Evolutionary conservation across 2,888 invertebrate genomes (phyloP), one percentile per base, ranked within the genome.

Genomic region (Beris chalybata): DNA sequence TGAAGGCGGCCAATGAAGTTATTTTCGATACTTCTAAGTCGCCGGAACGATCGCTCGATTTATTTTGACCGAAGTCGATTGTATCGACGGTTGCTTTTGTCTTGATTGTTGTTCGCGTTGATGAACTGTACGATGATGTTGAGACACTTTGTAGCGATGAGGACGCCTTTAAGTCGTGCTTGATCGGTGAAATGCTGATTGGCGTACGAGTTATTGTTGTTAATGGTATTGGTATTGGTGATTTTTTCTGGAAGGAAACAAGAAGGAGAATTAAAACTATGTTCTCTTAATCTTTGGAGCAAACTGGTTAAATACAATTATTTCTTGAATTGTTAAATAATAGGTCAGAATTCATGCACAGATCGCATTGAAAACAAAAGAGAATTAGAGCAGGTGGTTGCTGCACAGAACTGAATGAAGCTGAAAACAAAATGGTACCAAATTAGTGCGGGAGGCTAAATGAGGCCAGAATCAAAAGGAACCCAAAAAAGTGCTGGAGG

Each of bases 21-120:
- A 80, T 55, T 32, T 78, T 77, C 22, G 75, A 74, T 12, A 77
- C 73, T 68, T 79, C 76, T 5, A 76, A 74, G 55, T 67, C 69
- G 6, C 69, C 67, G 44, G 65, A 65, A 22, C 50, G 55, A 55
- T 69, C 69, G 12, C 57, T 63, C 1, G 53, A 68, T 64, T 68
- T 73, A 47, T 73, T 75, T 3, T 73, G 70, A 30, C 76, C 76
- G 66, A 79, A 77, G 59, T 78, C 76, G 0, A 76, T 45, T 5
- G 67, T 64, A 12, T 69, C 69, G 11, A 45, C 22, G 9, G 61
- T 61, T 0, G 74, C 77, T 70, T 74, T 75, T 52, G 77, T 71
- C 38, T 50, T 61, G 15, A 52, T 38, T 43, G 56, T 56, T 12
- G 74, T 74, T 6, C 72, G 68, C 53, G 75, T 75, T 61, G 73